Conservation (phyloP, 2,888 invertebrate genomes). For the Dynastes grantii region DNA sequence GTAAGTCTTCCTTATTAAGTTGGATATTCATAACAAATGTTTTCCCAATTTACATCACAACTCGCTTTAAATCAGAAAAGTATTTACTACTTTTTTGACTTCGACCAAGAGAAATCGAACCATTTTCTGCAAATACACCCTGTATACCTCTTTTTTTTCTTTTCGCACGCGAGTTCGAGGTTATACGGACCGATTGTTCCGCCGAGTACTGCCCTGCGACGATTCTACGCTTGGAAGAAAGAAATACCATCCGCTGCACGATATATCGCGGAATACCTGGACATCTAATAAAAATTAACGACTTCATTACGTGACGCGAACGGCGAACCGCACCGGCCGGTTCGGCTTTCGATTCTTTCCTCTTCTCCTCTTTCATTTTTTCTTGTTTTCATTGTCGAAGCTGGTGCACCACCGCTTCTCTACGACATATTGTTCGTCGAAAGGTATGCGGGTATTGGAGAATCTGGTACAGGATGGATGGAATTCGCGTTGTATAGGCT, state of each 20-base stretch:
- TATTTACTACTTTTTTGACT: no score
- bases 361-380: neutral
- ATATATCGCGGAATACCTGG: slow-evolving; percentile 50
- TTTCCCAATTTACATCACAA: no score
- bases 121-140: neutral
- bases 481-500: neutral
- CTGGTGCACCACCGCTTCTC: neutral
- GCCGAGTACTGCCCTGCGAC: neutral
- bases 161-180: slow-evolving; percentile 11
- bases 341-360: neutral
- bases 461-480: neutral
- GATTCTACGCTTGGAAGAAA: slow-evolving; percentile 37
- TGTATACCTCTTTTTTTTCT: slow-evolving; percentile 16
- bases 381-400: slow-evolving; percentile 3
- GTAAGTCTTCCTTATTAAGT: no score
- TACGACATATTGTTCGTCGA: slow-evolving; percentile 19
- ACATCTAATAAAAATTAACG: slow-evolving; percentile 53
- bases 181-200: slow-evolving; percentile 48
- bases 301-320: slow-evolving; percentile 49
- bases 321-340: slow-evolving; percentile 2
- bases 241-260: slow-evolving; percentile 40
- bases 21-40: no score
- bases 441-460: slow-evolving; percentile 1
- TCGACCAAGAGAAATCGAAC: no score
- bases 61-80: no score